Percentiles rank a stretch among this genome's conserved stretches.
These are phyloP conservation scores for Xanthia icteritia DNA, from an alignment of 2,888 invertebrate genomes.

Conservation along the genomic window DNA sequence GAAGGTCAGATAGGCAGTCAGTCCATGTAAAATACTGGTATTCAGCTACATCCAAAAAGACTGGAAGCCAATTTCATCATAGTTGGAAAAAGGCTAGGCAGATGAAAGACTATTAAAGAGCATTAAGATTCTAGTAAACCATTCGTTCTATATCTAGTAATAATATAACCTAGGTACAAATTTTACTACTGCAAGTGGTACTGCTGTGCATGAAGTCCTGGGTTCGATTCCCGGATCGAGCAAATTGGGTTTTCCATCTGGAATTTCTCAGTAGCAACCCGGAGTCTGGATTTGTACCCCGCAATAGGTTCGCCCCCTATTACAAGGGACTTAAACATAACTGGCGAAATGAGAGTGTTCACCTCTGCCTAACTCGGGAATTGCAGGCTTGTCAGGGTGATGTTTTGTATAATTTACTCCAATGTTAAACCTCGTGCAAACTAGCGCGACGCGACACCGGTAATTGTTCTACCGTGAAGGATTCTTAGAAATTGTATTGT, in stretches of 20 bases:
- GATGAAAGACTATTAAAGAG: neutral
- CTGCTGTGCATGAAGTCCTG: no score
- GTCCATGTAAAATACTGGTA: neutral
- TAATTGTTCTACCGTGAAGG: no score
- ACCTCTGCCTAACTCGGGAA: neutral
- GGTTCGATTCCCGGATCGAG: neutral
- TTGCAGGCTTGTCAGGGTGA: neutral
- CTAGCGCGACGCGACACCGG: no score
- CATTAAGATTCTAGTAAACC: neutral
- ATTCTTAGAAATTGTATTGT: no score
- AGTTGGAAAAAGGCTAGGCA: neutral
- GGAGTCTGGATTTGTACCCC: neutral
- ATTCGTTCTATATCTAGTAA: neutral
- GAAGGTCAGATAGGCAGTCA: neutral
- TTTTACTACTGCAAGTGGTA: neutral
- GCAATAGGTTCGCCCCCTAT: neutral
- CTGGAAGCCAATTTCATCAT: neutral
- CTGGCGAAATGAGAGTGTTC: neutral
- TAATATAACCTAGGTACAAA: neutral
- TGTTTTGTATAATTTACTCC: neutral
- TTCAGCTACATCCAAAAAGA: neutral
- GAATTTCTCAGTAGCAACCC: neutral
- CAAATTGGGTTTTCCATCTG: neutral
- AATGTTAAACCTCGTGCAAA: neutral
- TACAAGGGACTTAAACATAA: neutral